Evolutionary conservation across 1,140 invertebrate species (phyloP), one percentile per base, ranked within the genome.

Genomic region (Diuraphis noxia): DNA sequence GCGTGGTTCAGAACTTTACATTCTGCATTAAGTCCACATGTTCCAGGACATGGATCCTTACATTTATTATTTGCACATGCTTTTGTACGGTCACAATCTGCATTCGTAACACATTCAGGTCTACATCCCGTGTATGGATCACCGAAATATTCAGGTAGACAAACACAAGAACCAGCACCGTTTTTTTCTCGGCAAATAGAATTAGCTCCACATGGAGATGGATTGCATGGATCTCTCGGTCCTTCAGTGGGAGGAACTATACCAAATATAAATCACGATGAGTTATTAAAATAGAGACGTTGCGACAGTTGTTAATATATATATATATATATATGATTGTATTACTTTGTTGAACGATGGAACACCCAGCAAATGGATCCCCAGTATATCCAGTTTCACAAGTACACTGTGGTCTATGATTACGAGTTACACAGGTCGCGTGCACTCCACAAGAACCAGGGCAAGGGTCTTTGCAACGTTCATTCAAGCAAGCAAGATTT

Each of bases 361-460:
- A 94, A 93, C 97, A 98, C 93, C 96, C 96, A 56, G 95, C 95
- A 93, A 97, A 97, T n/a, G 97, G 96, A 95, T 98, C 96, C 85
- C 97, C 97, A 38, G 96, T 96, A 93, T 95, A 97, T 30, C 97
- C 97, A 46, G 95, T 94, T 81, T 96, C 94, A 93, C 97, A 98
- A 92, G 95, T 95, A 93, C 97, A 98, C 72, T 97, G 94, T 4
- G 97, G 96, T 92, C 96, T 95, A 93, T 98, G 97, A 92, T 97
- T 97, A 46, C 96, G 95, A 72, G 97, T 96, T 92, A 95, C 95
- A 93, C 97, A 98, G 92, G 95, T 95, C 2, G 97, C 97, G 93
- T 97, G 97, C 34, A 96, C 94, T n/a, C 97, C 97, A 93, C 97
- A 98, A 2, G 97, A 97, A 30, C 97, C 97, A 23, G 96, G 96